Percentiles rank a stretch among this genome's conserved stretches.
Evolutionary conservation across 2,113 vertebrate genomes (phyloP).

Genomic region (Nycticorax nycticorax): DNA sequence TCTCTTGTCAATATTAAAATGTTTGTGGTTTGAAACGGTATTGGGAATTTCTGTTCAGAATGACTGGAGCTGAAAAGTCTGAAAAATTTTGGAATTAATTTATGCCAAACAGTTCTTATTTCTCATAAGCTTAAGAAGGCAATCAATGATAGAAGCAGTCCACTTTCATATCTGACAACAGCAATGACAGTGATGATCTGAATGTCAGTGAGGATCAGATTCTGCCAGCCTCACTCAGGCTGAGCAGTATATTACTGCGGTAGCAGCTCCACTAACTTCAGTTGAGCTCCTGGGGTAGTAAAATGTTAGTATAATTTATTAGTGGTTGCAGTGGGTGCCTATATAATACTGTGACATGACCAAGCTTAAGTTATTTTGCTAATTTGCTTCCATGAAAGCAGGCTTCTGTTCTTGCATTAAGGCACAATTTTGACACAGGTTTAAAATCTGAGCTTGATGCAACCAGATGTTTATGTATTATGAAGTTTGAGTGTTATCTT

Average conservation of each 20-base stretch:
- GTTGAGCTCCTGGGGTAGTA: background rate
- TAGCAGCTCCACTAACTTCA: background rate
- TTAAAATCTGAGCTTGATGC: background rate
- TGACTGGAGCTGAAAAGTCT: background rate
- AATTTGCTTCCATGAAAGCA: background rate
- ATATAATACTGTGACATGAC: background rate
- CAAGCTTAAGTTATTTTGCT: background rate
- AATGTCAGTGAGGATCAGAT: background rate
- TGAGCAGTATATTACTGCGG: background rate
- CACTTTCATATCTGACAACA: fast-evolving
- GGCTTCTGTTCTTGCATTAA: background rate
- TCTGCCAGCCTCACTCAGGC: background rate
- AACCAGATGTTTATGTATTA: background rate
- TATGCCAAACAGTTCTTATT: background rate
- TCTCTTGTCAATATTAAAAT: background rate
- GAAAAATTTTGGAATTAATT: background rate
- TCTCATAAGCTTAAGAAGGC: background rate
- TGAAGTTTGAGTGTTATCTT: background rate
- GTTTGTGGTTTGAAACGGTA: background rate
- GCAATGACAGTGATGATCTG: background rate
- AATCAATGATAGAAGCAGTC: background rate
- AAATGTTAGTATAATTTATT: background rate
- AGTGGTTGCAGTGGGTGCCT: background rate
- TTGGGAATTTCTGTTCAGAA: background rate
- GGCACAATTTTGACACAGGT: background rate